Conservation (phyloP, 2,113 vertebrate species). For the Willisornis vidua region DNA sequence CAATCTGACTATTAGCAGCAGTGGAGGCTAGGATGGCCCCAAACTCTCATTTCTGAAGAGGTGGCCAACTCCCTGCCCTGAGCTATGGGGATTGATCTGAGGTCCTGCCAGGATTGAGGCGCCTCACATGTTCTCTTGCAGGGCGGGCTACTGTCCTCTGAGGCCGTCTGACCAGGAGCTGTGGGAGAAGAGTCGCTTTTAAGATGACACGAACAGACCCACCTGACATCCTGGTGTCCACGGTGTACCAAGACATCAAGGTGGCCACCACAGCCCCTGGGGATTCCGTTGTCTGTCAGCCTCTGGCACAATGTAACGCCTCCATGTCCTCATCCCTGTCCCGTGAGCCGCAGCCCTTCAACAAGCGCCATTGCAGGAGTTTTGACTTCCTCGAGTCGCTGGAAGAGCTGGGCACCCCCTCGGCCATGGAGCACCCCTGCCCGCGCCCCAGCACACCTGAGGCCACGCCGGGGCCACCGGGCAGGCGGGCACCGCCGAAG, state of each 20-base stretch:
- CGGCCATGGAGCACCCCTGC: slow-evolving; percentile 80
- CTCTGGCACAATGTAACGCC: slow-evolving; percentile 83
- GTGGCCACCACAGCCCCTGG: slow-evolving; percentile 76
- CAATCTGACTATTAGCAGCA: background rate
- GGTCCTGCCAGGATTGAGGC: background rate
- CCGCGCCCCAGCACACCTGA: slow-evolving; percentile 71
- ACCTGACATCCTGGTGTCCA: slow-evolving; percentile 93
- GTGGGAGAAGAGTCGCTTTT: slow-evolving; percentile 72
- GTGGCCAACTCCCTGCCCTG: rapidly evolving
- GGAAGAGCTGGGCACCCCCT: slow-evolving; percentile 77
- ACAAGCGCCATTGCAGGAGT: slow-evolving; percentile 96
- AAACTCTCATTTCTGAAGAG: background rate
- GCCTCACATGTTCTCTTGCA: slow-evolving; percentile 16
- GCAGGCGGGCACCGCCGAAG: slow-evolving; percentile 74
- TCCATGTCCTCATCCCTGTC: slow-evolving; percentile 85
- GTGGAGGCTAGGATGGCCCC: rapidly evolving
- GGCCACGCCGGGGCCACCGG: background rate
- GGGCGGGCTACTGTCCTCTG: slow-evolving; percentile 52
- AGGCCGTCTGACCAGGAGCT: slow-evolving; percentile 79
- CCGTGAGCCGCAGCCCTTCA: slow-evolving; percentile 82
- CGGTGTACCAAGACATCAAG: slow-evolving; percentile 89
- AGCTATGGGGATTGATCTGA: background rate
- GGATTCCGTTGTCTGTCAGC: slow-evolving; percentile 69
- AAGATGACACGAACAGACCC: slow-evolving; percentile 98
- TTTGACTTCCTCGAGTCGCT: slow-evolving; percentile 94